Percentiles rank a stretch among this genome's conserved stretches.
phyloP scores from a whole-genome alignment of 1,140 invertebrate species.

The Drosophila novamexicana region DNA sequence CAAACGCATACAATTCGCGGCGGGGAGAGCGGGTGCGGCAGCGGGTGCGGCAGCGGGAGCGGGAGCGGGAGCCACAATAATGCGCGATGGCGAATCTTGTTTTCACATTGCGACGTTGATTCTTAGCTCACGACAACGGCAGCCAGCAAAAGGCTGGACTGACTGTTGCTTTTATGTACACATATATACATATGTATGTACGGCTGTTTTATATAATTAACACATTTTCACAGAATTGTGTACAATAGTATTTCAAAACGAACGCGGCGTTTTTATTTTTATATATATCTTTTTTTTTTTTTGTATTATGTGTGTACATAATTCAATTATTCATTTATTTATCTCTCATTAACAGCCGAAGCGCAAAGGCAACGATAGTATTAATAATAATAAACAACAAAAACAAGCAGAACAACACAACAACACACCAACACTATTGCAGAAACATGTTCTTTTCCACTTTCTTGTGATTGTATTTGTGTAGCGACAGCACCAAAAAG shows the following conservation, averaged over 20 bases:
- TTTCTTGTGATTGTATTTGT: constrained; percentile 56
- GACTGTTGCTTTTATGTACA: neutral
- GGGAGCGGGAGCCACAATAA: constrained; percentile 14
- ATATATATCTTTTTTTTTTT: constrained; percentile 20
- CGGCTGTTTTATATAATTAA: constrained; percentile 74
- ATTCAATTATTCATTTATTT: constrained; percentile 83
- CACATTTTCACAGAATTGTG: constrained; percentile 56
- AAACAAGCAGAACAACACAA: constrained; percentile 35
- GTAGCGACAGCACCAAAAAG: constrained; percentile 40
- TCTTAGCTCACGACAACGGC: constrained; percentile 52
- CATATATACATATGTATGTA: constrained; percentile 18
- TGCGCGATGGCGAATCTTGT: constrained; percentile 53
- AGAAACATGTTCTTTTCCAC: constrained; percentile 73
- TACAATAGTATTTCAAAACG: constrained; percentile 25
- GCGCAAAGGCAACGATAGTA: constrained; percentile 44
- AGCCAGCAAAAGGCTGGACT: constrained; percentile 31
- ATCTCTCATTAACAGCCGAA: constrained; percentile 74
- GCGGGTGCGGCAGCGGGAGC: neutral
- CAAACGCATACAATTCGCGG: constrained; percentile 23
- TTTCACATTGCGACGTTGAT: constrained; percentile 57
- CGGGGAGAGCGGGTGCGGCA: neutral
- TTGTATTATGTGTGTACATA: constrained; percentile 50
- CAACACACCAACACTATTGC: constrained; percentile 70
- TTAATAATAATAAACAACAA: constrained; percentile 70
- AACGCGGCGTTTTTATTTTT: constrained; percentile 53